A percentile compares a stretch with the other conserved stretches of the same genome.
These are phyloP conservation scores for Hipposideros armiger DNA, from an alignment of 2,113 vertebrate genomes.

Conservation along the genomic window DNA sequence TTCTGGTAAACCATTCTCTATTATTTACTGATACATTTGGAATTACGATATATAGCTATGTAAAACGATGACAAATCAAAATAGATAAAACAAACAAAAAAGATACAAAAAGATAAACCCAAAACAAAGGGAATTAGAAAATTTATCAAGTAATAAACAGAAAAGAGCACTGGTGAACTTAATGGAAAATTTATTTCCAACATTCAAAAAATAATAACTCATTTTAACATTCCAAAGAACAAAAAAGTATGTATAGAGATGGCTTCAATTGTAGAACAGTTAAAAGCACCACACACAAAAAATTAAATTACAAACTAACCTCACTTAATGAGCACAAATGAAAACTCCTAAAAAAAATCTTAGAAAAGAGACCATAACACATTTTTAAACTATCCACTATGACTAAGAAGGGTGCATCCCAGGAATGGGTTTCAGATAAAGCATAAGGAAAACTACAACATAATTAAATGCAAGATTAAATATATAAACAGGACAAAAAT, in stretches of 20 bases:
- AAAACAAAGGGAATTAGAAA: not conserved
- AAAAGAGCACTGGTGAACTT: not conserved
- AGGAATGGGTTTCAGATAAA: not conserved
- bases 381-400: not conserved
- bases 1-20: not conserved
- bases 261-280: not conserved
- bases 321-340: not conserved
- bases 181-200: not conserved
- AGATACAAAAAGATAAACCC: not conserved
- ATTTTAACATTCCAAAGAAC: not conserved
- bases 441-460: not conserved
- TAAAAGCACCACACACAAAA: not conserved
- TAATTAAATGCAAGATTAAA: not conserved
- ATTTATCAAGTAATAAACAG: not conserved
- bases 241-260: not conserved
- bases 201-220: not conserved
- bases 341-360: not conserved
- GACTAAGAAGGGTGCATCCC: not conserved
- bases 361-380: not conserved
- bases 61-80: not conserved
- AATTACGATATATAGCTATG: not conserved
- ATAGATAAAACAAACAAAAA: not conserved
- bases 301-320: slow-evolving; percentile 20
- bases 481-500: not conserved
- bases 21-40: not conserved